Evolutionary conservation across 2,797 vertebrate genomes (phyloP).

Genomic region (Coranthus polyacanthus): DNA sequence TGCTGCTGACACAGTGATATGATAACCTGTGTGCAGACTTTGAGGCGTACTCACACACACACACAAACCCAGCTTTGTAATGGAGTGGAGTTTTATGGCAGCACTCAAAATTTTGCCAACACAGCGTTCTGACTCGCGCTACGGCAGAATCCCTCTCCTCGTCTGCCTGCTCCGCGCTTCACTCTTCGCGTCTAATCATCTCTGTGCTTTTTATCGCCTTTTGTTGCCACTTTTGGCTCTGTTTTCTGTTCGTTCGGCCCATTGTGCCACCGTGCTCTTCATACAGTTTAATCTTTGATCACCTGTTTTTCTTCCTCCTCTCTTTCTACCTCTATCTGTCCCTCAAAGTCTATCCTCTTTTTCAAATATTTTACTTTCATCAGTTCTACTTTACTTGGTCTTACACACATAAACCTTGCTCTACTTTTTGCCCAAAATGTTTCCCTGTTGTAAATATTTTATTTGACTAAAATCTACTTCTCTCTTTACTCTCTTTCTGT

Average conservation of each 20-base stretch:
- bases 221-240: slow-evolving; percentile 28
- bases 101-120: slow-evolving; percentile 71
- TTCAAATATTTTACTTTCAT: slow-evolving; percentile 49
- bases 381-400: not conserved
- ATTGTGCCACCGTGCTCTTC: slow-evolving; percentile 9
- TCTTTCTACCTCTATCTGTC: not conserved
- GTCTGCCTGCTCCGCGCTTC: not conserved
- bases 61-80: slow-evolving; percentile 36
- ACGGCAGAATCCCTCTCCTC: slow-evolving; percentile 6
- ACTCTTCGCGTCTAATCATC: slow-evolving; percentile 38
- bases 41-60: slow-evolving; percentile 12
- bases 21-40: slow-evolving; percentile 58
- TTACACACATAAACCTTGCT: not conserved
- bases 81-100: slow-evolving; percentile 67
- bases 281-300: slow-evolving; percentile 11
- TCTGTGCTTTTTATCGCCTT: slow-evolving; percentile 44
- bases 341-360: slow-evolving; percentile 1
- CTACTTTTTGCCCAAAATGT: slow-evolving; percentile 4
- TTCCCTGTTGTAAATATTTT: slow-evolving; percentile 50
- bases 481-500: not conserved
- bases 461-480: slow-evolving; percentile 27
- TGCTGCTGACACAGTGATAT: slow-evolving; percentile 74
- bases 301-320: slow-evolving; percentile 9
- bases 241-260: slow-evolving; percentile 21
- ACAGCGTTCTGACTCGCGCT: slow-evolving; percentile 47